phyloP scores from a whole-genome alignment of 2,888 invertebrate species.

The Dryobota labecula region DNA sequence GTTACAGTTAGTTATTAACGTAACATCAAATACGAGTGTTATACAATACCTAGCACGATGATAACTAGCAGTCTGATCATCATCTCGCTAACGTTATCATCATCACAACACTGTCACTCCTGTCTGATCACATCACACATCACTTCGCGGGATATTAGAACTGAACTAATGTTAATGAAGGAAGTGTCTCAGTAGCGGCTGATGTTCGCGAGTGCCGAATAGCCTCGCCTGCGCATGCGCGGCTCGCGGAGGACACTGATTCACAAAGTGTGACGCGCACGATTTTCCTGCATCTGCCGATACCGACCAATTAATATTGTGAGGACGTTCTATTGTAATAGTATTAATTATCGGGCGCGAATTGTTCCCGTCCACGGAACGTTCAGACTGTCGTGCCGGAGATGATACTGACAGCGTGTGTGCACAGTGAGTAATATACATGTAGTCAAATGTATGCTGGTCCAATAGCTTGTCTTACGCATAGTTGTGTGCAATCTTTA shows the following conservation, averaged over 20 bases:
- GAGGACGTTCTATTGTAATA: constrained; percentile 50
- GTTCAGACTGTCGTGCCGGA: constrained; percentile 6
- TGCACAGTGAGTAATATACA: neutral
- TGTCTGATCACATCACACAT: constrained; percentile 33
- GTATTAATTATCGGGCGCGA: constrained; percentile 39
- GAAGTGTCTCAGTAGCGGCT: neutral
- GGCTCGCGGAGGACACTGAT: constrained; percentile 71
- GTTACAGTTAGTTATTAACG: neutral
- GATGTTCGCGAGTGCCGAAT: neutral
- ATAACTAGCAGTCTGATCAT: constrained; percentile 49
- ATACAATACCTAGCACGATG: constrained; percentile 59
- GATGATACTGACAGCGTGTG: neutral
- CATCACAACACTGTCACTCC: constrained; percentile 24
- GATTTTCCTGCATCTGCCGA: constrained; percentile 55
- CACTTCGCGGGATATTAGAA: constrained; percentile 8
- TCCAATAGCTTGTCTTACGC: constrained; percentile 4
- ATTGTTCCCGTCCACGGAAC: constrained; percentile 24
- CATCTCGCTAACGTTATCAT: constrained; percentile 29
- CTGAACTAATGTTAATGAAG: constrained; percentile 13
- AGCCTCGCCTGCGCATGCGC: constrained; percentile 46
- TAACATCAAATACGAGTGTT: neutral
- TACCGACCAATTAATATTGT: constrained; percentile 58
- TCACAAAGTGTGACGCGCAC: constrained; percentile 74
- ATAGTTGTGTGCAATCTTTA: constrained; percentile 3
- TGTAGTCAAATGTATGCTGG: constrained; percentile 3